phyloP scores from a whole-genome alignment of 2,113 vertebrate species.

The Prietella phreatophila region DNA sequence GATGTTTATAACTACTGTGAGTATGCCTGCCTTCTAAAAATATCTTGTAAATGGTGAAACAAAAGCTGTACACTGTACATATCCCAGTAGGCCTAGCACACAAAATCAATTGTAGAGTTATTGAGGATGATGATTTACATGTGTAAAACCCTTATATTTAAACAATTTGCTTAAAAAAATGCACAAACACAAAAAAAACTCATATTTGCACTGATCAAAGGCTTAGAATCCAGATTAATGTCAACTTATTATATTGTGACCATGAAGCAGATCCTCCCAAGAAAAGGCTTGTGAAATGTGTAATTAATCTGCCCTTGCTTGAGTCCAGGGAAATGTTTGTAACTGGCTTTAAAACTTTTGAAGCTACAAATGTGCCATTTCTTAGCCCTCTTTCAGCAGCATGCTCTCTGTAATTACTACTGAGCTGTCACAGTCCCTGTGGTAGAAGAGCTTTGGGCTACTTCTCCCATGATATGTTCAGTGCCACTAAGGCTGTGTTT shows the following conservation, averaged over 20 bases:
- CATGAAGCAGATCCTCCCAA: slow-evolving; percentile 55
- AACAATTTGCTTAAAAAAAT: background rate
- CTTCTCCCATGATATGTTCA: slow-evolving; percentile 25
- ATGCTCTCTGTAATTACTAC: slow-evolving; percentile 42
- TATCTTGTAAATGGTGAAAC: background rate
- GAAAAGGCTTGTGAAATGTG: slow-evolving; percentile 63
- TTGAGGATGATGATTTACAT: background rate
- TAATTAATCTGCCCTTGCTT: slow-evolving; percentile 65
- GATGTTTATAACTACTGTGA: background rate
- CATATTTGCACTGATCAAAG: slow-evolving; percentile 7
- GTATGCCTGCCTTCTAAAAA: background rate
- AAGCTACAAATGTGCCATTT: slow-evolving; percentile 3
- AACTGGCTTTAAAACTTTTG: slow-evolving; percentile 57
- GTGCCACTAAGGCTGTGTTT: slow-evolving; percentile 21
- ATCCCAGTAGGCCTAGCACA: background rate
- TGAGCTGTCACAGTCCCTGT: slow-evolving; percentile 25
- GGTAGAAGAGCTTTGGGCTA: slow-evolving; percentile 37
- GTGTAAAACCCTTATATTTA: background rate
- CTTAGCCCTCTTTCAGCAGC: slow-evolving; percentile 21
- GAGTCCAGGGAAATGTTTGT: slow-evolving; percentile 60
- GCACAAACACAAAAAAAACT: too few relatives aligned
- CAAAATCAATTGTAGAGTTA: background rate
- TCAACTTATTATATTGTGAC: slow-evolving; percentile 6
- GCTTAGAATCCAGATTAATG: slow-evolving; percentile 22
- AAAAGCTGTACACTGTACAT: background rate